Conservation (phyloP, 2,888 invertebrate species). For the Ptychoptera contaminata region DNA sequence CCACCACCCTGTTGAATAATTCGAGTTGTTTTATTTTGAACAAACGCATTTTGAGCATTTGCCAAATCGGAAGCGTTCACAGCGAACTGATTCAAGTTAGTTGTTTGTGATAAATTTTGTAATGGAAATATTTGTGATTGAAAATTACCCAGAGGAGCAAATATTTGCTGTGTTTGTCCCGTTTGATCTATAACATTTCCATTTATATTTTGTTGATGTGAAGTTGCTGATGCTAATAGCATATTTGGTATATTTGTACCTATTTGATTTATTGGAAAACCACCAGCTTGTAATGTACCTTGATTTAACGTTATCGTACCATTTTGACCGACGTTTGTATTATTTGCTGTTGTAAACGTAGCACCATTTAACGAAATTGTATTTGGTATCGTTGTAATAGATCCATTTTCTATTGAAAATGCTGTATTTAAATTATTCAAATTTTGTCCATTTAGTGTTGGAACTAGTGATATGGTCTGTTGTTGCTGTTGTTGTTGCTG, state of each 20-base stretch:
- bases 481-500: constrained; percentile 2
- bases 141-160: too few relatives aligned
- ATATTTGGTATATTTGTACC: constrained; percentile 11
- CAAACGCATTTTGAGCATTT: too few relatives aligned
- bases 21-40: too few relatives aligned
- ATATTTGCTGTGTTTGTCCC: background rate
- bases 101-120: constrained; percentile 3
- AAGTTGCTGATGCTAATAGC: constrained; percentile 8
- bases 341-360: background rate
- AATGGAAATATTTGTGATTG: constrained; percentile 7
- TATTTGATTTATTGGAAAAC: constrained; percentile 8
- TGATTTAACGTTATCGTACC: background rate
- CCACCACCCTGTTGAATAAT: background rate
- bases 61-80: too few relatives aligned
- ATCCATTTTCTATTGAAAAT: too few relatives aligned
- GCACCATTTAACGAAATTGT: constrained; percentile 1
- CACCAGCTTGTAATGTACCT: constrained; percentile 1
- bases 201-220: constrained; percentile 6
- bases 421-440: background rate
- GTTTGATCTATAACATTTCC: background rate
- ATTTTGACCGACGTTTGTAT: background rate
- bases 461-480: constrained; percentile 3
- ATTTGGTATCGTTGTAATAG: background rate
- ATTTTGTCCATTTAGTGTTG: background rate
- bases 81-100: background rate